Evolutionary conservation across 2,888 invertebrate genomes (phyloP).

Genomic region (Eupithecia insigniata): DNA sequence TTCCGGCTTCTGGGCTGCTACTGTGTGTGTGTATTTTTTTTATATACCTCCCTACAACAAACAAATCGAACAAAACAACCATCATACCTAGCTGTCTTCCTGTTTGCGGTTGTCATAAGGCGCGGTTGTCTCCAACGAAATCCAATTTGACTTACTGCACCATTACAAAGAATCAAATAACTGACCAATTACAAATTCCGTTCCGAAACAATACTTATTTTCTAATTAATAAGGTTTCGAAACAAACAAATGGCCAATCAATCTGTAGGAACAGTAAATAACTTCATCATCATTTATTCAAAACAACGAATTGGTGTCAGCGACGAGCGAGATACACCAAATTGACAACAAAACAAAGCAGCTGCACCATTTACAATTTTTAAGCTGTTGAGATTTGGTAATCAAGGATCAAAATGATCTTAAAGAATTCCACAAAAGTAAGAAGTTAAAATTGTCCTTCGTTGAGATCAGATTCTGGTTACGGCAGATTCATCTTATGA

Average conservation of each 20-base stretch:
- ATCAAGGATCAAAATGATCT: neutral
- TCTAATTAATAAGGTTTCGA: slow-evolving; percentile 13
- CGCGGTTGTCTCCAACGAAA: neutral
- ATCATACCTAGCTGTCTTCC: neutral
- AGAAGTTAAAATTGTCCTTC: neutral
- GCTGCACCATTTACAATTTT: slow-evolving; percentile 4
- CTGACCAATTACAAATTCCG: slow-evolving; percentile 1
- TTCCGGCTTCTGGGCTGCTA: too few relatives aligned
- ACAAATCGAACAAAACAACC: neutral
- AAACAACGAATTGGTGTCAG: slow-evolving; percentile 30
- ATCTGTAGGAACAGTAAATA: slow-evolving; percentile 28
- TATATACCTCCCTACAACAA: too few relatives aligned
- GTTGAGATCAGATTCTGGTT: neutral
- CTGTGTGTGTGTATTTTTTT: too few relatives aligned
- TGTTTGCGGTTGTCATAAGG: neutral
- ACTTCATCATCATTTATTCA: slow-evolving; percentile 23
- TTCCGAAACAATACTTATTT: slow-evolving; percentile 11
- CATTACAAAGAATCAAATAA: neutral
- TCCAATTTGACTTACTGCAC: neutral
- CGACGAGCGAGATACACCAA: slow-evolving; percentile 29
- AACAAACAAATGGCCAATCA: slow-evolving; percentile 24
- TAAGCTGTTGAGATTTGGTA: neutral
- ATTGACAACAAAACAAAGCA: slow-evolving; percentile 2
- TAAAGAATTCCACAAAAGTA: too few relatives aligned
- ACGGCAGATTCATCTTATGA: neutral